Base-by-base conservation (phyloP, 2,888 invertebrate genomes). In the Meghimatium bilineatum region DNA sequence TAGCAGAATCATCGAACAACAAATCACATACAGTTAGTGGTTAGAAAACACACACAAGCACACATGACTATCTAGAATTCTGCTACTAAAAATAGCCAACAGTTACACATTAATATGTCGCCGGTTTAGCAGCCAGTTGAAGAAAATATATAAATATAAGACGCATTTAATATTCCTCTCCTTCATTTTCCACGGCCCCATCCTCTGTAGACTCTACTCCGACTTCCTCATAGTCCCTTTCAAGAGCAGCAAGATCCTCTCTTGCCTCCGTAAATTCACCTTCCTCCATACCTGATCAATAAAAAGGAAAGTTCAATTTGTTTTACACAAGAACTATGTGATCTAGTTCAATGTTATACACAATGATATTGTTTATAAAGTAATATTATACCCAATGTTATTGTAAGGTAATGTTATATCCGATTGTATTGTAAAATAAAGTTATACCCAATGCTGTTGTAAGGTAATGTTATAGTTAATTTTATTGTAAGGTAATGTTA, bases 191-290 rank as follows among this genome's bases (percentile, higher is more conserved):
- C 2, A 44, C 78, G 1, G 78, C 78, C 2, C 66, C 78, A 8
- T 52, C 71, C 23, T 75, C 83, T 1, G 26, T 20, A 34, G 83
- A 60, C 26, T 83, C 83, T 49, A 85, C 63, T 67, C 85, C 83
- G 20, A 85, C 85, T 52, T 85, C 85, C 38, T 85, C 85, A 52
- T 85, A 85, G 56, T 85, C 85, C 38, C 82, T 82, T 69, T 85
- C 85, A 44, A 85, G 75, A 36, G 85, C 82, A 6, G 85, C 85
- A 67, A 85, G 85, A 56, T 85, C 85, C 74, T 85, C 85, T 8
- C 85, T 63, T 60, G 85, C 85, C 79, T 85, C 85, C n/a, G 85
- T 76, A 38, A 85, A 85, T 74, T 85, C 85, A n/a, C 85, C 85
- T 71, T 85, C 85, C 75, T 85, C 85, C 85, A 85, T 85, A n/a